Evolutionary conservation across 2,888 invertebrate species (phyloP), one percentile per base, ranked within the genome.

Genomic region (Agrochola litura): DNA sequence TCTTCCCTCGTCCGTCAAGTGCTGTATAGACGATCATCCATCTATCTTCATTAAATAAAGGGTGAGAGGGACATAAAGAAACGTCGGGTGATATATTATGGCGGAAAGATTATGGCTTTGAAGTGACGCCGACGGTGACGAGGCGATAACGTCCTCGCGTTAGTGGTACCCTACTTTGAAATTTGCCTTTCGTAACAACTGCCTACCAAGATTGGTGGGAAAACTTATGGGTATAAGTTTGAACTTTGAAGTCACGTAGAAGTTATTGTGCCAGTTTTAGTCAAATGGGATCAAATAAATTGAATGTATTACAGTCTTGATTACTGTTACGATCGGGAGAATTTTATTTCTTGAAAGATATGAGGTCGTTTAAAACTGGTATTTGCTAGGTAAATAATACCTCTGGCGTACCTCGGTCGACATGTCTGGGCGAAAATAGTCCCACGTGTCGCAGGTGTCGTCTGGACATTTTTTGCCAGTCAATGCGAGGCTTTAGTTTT

Each of bases 1-100:
- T 66, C 46, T 58, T 56, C 49, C n/a, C 30, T 65, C 60, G 64
- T 43, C 65, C 43, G 69, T 60, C 64, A 85, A 85, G 79, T 71
- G 63, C 30, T 70, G 76, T 78, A 86, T 22, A 84, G 73, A 82
- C 71, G 77, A 75, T 69, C 66, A 49, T 67, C 77, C 69, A 89
- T 89, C 73, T 79, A 84, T 88, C 86, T 85, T 88, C 80, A 88
- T 88, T 86, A 86, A 77, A 88, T 84, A 88, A 88, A 88, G 88
- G 84, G 86, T 88, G 80, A 77, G 77, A 75, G 73, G 69, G 80
- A 78, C 77, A 83, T 86, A 82, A 83, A 83, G 83, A 86, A 89
- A 86, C 78, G 84, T 76, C 66, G 76, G 82, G 77, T 84, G 81
- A 83, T 86, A 88, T 88, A 88, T 86, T 83, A 80, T 79, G 77